A percentile compares a stretch with the other conserved stretches of the same genome.
Conservation (phyloP, 2,113 vertebrate species). For the Coturnix japonica region DNA sequence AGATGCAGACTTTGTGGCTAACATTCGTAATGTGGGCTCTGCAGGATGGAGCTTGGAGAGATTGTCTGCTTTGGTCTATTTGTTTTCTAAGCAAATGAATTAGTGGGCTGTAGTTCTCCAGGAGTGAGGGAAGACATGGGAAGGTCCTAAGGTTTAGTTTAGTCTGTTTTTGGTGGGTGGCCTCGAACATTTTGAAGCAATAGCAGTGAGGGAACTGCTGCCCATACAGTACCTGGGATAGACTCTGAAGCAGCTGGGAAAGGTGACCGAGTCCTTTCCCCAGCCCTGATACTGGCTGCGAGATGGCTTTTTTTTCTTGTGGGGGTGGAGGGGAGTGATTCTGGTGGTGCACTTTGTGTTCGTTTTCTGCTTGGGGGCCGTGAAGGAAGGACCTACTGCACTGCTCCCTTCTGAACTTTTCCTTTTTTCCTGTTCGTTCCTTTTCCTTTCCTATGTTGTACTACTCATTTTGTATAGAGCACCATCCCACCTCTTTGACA, state of each 20-base stretch:
- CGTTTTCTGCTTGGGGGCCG: slow-evolving; percentile 65
- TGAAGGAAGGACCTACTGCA: slow-evolving; percentile 62
- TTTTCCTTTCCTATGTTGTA: slow-evolving; percentile 72
- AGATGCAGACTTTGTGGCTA: slow-evolving; percentile 26
- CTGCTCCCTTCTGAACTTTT: slow-evolving; percentile 68
- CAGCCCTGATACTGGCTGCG: slow-evolving; percentile 26
- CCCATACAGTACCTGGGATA: slow-evolving; percentile 34
- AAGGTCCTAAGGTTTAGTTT: slow-evolving; percentile 19
- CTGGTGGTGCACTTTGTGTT: slow-evolving; percentile 72
- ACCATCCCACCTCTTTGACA: slow-evolving; percentile 69
- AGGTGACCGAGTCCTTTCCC: slow-evolving; percentile 47
- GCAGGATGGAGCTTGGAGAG: not conserved
- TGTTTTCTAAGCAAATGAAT: slow-evolving; percentile 57
- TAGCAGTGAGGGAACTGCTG: slow-evolving; percentile 67
- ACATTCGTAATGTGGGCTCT: not conserved
- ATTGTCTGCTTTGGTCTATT: not conserved
- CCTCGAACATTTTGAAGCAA: slow-evolving; percentile 74
- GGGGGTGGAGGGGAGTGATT: not conserved
- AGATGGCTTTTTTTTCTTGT: not conserved
- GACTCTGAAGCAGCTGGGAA: slow-evolving; percentile 50
- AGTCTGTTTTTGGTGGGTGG: slow-evolving; percentile 22
- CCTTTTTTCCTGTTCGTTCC: slow-evolving; percentile 68
- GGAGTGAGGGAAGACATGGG: not conserved
- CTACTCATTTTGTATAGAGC: slow-evolving; percentile 71
- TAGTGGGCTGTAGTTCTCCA: not conserved